Percentiles rank a stretch among this genome's conserved stretches.
phyloP scores from a whole-genome alignment of 2,797 vertebrate species.

The Yasuhikotakia modesta region DNA sequence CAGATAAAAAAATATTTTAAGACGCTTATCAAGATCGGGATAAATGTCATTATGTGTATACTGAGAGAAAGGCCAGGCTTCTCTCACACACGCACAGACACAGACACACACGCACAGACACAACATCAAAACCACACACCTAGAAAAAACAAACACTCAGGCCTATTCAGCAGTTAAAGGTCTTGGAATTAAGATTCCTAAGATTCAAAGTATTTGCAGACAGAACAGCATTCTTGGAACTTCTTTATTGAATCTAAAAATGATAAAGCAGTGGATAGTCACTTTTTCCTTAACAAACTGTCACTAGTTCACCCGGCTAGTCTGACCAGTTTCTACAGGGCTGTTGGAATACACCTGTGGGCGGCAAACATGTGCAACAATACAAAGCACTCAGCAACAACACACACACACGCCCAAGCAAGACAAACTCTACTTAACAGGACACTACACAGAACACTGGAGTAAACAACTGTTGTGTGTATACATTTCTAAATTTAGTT shows the following conservation, averaged over 20 bases:
- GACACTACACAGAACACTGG: not conserved
- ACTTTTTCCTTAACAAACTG: constrained; percentile 15
- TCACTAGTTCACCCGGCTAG: constrained; percentile 27
- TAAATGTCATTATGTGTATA: constrained; percentile 3
- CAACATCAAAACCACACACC: too few species aligned
- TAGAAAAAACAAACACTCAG: not conserved
- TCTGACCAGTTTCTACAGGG: constrained; percentile 40
- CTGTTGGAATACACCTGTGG: constrained; percentile 29
- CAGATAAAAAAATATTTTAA: constrained; percentile 23
- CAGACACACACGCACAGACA: too few species aligned
- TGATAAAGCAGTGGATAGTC: not conserved
- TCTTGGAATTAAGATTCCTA: constrained; percentile 26
- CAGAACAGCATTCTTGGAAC: not conserved
- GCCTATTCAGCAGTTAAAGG: constrained; percentile 12
- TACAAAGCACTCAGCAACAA: not conserved
- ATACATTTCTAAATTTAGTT: not conserved
- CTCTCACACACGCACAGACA: too few species aligned
- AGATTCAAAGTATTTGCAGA: constrained; percentile 11
- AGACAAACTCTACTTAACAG: constrained; percentile 1
- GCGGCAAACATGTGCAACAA: constrained; percentile 18
- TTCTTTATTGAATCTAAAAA: constrained; percentile 15
- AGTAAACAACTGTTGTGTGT: not conserved
- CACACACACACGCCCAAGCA: constrained; percentile 23
- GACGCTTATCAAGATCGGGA: constrained; percentile 8
- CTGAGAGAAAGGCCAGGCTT: not conserved